phyloP scores from a whole-genome alignment of 2,797 vertebrate genomes.

The Ptychobarbus kaznakovi region DNA sequence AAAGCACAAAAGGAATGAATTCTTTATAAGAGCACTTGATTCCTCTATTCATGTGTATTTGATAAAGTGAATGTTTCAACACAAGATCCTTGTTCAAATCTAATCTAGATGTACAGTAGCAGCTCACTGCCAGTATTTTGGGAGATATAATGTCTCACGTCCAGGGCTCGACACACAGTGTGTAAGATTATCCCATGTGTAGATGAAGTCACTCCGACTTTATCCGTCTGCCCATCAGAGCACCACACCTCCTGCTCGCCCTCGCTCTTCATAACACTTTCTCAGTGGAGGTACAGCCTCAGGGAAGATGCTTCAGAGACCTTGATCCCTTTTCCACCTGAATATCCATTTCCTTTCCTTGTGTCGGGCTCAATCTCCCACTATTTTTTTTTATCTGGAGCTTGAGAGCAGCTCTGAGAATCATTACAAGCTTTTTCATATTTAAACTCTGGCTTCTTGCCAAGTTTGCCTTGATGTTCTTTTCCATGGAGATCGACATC shows the following conservation, averaged over 20 bases:
- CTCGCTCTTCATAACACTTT: conserved; percentile 18
- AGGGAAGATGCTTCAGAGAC: conserved; percentile 15
- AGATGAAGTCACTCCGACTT: conserved; percentile 22
- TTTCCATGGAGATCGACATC: conserved; percentile 28
- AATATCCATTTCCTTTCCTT: neutral
- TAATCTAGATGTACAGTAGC: conserved; percentile 11
- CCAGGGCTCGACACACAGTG: neutral
- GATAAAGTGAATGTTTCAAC: neutral
- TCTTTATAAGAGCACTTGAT: neutral
- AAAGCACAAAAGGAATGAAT: conserved; percentile 4
- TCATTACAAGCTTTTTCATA: conserved; percentile 42
- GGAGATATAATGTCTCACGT: neutral
- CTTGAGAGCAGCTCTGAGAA: conserved; percentile 26
- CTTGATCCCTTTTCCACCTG: conserved; percentile 16
- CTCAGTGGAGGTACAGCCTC: conserved; percentile 29
- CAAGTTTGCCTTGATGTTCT: conserved; percentile 47
- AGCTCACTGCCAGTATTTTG: conserved; percentile 17
- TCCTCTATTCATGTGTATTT: neutral
- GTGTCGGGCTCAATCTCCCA: neutral
- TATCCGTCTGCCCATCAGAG: conserved; percentile 23
- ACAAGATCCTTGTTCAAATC: neutral
- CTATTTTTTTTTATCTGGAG: conserved; percentile 24
- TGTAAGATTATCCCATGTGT: neutral
- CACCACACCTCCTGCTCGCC: neutral
- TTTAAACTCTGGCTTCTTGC: conserved; percentile 41